These are phyloP conservation scores for Phaenicophaeus curvirostris DNA, from an alignment of 2,797 vertebrate genomes.

Conservation along the genomic window DNA sequence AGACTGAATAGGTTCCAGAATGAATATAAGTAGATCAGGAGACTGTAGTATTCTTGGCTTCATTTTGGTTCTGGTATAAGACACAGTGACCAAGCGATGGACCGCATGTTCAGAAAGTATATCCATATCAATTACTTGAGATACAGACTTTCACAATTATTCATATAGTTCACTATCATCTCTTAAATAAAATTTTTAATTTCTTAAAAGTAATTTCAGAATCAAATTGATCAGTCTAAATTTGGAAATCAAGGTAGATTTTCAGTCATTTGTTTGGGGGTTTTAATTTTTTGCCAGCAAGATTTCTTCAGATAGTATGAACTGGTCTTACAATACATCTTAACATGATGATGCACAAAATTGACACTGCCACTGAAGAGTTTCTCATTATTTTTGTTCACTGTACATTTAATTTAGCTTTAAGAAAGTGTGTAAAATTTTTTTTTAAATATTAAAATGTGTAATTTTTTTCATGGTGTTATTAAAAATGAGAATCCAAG, in stretches of 20 bases:
- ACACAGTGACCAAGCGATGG: background rate
- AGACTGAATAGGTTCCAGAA: background rate
- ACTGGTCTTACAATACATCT: rapidly evolving
- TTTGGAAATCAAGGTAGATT: background rate
- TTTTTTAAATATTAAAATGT: background rate
- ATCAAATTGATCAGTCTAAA: background rate
- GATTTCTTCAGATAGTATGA: background rate
- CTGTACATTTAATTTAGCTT: background rate
- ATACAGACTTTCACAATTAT: background rate
- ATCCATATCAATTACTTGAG: background rate
- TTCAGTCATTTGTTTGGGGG: background rate
- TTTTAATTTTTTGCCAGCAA: background rate
- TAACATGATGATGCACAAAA: background rate
- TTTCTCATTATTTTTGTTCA: background rate
- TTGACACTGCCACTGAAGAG: background rate
- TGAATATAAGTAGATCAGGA: background rate
- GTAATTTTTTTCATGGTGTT: background rate
- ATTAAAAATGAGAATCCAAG: background rate
- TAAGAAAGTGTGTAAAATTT: background rate
- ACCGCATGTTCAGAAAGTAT: background rate
- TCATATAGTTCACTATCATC: background rate
- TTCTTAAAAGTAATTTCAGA: background rate
- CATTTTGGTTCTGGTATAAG: background rate
- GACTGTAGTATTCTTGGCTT: background rate
- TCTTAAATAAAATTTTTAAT: background rate